Conservation (phyloP, 1,140 invertebrate species). For the Drosophila chauvacae region DNA sequence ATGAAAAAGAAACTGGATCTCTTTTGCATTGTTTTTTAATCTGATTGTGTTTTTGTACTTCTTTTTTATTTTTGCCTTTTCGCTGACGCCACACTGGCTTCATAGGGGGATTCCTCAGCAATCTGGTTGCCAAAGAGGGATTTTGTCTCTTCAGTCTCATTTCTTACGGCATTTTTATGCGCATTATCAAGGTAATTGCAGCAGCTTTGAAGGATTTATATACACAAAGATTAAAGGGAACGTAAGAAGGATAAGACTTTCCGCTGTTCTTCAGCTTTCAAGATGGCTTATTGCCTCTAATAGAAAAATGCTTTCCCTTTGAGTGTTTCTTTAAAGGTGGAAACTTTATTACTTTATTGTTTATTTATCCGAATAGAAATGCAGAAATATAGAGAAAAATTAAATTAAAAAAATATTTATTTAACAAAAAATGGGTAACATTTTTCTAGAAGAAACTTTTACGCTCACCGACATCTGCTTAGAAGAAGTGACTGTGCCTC, state of each 20-base stretch:
- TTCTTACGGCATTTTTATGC: conserved; percentile 70
- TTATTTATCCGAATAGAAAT: neutral
- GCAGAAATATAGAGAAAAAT: neutral
- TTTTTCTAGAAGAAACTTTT: neutral
- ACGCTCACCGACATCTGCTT: conserved; percentile 9
- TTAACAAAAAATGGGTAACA: neutral
- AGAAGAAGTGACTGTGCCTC: conserved; percentile 3
- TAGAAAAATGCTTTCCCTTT: conserved; percentile 8
- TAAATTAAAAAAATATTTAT: neutral
- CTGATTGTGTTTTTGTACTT: conserved; percentile 60
- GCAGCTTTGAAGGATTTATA: conserved; percentile 58
- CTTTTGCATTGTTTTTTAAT: conserved; percentile 60
- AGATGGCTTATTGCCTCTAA: neutral
- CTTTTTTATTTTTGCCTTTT: conserved; percentile 13
- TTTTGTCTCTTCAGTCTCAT: conserved; percentile 32
- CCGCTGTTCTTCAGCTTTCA: conserved; percentile 3
- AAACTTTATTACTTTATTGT: neutral
- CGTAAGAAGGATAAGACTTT: conserved; percentile 1
- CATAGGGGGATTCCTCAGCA: conserved; percentile 4
- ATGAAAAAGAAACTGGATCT: conserved; percentile 47
- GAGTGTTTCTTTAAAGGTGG: neutral
- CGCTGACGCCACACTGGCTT: conserved; percentile 13
- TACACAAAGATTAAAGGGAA: neutral
- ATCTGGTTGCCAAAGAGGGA: neutral
- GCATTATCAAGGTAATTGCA: conserved; percentile 74